Base-by-base conservation (phyloP, 1,140 invertebrate genomes). In the Telenomus remus region DNA sequence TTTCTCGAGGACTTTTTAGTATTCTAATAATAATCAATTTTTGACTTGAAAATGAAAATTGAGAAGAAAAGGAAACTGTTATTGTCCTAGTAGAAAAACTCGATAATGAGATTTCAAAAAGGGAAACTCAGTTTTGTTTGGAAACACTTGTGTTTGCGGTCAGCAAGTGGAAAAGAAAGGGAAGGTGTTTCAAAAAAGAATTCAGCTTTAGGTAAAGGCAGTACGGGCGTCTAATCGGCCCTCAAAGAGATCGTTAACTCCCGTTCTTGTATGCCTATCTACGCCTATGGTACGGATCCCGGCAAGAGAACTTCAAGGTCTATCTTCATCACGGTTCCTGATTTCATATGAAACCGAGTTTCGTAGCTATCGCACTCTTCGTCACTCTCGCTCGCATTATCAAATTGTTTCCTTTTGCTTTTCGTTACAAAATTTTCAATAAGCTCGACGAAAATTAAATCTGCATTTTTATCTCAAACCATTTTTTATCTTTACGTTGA, bases 331-430 rank as follows among this genome's bases (percentile, higher is more conserved):
- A 75, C 63, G 63, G 68, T 77, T 79, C 56, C 57, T 64, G 60
- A 76, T 76, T 79, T 76, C 60, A 61, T 73, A 69, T 71, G 75
- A 77, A 77, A 76, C 76, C 74, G 65, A 79, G 64, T 79, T 79
- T 79, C 69, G 61, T 76, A 50, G 49, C 35, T 27, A 27, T 53
- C 64, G 34, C 48, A 44, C 57, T 64, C 59, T 50, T 50, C 50
- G 56, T 76, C 73, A 65, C 46, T 55, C 57, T 68, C 57, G 33
- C 68, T 61, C 64, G 54, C 54, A 14, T 53, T 64, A 54, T 69
- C 63, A n/a, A 37, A 10, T 64, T 72, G 13, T 48, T 66, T 47
- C 54, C 0, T 11, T 60, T 16, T 42, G 37, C 44, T 43, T 63
- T 55, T 63, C 63, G 42, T 39, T 51, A 34, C 48, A 63, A 54